Evolutionary conservation across 2,113 vertebrate genomes (phyloP), one percentile per base, ranked within the genome.

Genomic region (Gobius niger): DNA sequence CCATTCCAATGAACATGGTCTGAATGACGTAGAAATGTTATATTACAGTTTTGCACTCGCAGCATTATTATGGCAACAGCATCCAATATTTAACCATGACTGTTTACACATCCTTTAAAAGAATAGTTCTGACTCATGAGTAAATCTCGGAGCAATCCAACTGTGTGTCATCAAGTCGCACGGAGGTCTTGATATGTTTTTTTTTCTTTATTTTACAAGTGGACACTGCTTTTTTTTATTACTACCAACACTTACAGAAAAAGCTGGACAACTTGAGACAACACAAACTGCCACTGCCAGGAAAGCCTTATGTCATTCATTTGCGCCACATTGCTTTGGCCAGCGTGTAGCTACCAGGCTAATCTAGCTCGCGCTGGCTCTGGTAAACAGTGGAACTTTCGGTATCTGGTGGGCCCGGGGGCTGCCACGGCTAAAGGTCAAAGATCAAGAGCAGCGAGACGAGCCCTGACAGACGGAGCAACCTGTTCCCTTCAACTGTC

Each of bases 391-490:
- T 19, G 44, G 66, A 73, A 53, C 51, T 61, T 61, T 57, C 51
- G 63, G 75, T 54, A 82, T 85, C 81, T 67, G 47, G 51, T 65
- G 6, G 24, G 67, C 70, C 76, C 67, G 19, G 56, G 67, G 79
- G 85, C 81, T 75, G 85, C 85, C 88, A 81, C 80, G 80, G 81
- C 75, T 77, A 83, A 86, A 90, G 85, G 86, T 75, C 60, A 89
- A 85, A 86, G 86, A 80, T 91, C 89, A 87, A 71, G 76, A 86
- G 81, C 73, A 60, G 85, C 72, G 66, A 85, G 90, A 91, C 65
- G 76, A 89, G 77, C 82, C 73, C 72, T n/a, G 82, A 89, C 89
- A 87, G 89, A 82, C 73, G 71, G 73, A 68, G 59, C 67, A 89
- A 87, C 79, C 84, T 87, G 87, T 87, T 88, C 81, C 65, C 80